A percentile compares a stretch with the other conserved stretches of the same genome.
Evolutionary conservation across 2,888 invertebrate genomes (phyloP).

Genomic region (Cantharis rustica): DNA sequence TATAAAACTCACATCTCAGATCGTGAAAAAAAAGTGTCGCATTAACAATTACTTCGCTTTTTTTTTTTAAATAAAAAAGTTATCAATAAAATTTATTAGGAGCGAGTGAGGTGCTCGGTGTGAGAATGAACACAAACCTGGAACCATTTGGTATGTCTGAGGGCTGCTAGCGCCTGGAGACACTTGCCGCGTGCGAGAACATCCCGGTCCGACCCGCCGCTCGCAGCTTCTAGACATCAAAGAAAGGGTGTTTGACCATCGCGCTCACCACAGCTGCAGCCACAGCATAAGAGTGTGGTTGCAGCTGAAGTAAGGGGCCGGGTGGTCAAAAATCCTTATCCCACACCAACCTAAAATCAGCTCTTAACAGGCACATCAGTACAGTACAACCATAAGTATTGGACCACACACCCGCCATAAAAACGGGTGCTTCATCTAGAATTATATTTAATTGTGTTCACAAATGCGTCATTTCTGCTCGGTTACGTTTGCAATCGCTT

Average conservation of each 20-base stretch:
- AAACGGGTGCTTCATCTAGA: conserved; percentile 17
- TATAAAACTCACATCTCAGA: conserved; percentile 53
- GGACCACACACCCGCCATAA: conserved; percentile 40
- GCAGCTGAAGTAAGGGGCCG: conserved; percentile 46
- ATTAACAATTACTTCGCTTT: conserved; percentile 27
- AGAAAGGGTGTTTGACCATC: conserved; percentile 78
- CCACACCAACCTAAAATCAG: conserved; percentile 58
- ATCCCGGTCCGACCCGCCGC: conserved; percentile 82
- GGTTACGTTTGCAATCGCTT: not conserved
- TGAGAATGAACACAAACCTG: conserved; percentile 79
- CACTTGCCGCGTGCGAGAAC: conserved; percentile 99
- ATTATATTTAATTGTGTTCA: conserved; percentile 7
- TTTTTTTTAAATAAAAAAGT: conserved; percentile 3
- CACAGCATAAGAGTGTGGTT: conserved; percentile 31
- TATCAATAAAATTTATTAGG: conserved; percentile 2
- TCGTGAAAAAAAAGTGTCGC: conserved; percentile 32
- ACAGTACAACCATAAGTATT: conserved; percentile 55
- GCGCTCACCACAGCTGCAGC: conserved; percentile 51
- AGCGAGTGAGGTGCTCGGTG: conserved; percentile 43
- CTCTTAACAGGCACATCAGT: conserved; percentile 52
- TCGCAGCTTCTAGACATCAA: conserved; percentile 63
- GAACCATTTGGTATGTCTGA: conserved; percentile 99
- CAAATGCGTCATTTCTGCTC: conserved; percentile 13
- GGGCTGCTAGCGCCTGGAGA: conserved; percentile 99
- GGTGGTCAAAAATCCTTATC: conserved; percentile 76